Evolutionary conservation across 1,140 invertebrate species (phyloP).

Genomic region (Dendrolimus kikuchii): DNA sequence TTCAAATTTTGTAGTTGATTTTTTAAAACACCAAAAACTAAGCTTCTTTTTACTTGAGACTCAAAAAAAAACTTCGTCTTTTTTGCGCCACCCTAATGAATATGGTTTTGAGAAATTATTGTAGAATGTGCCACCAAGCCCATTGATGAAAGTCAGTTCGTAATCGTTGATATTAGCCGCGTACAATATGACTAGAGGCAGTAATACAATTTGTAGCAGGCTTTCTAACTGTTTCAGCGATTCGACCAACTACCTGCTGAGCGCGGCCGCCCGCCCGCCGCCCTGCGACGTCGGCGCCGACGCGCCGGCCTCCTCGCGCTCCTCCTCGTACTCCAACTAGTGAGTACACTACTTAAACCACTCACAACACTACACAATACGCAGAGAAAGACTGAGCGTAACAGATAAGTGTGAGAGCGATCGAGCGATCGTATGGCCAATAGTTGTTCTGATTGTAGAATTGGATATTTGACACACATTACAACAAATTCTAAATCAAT

Average conservation of each 20-base stretch:
- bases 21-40: no score
- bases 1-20: no score
- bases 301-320: constrained; percentile 22
- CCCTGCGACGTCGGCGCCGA: constrained; percentile 38
- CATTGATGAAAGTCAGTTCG: no score
- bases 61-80: no score
- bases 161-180: neutral
- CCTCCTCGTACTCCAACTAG: constrained; percentile 40
- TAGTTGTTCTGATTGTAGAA: no score
- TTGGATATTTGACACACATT: no score
- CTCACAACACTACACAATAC: neutral
- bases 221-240: constrained; percentile 67
- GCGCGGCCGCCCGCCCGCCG: constrained; percentile 45
- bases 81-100: no score
- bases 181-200: constrained; percentile 42
- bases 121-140: no score
- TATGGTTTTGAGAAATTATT: no score
- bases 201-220: constrained; percentile 70
- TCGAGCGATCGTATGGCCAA: neutral
- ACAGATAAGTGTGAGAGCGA: neutral
- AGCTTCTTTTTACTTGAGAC: no score
- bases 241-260: constrained; percentile 63
- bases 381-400: neutral
- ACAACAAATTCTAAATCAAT: no score
- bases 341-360: constrained; percentile 17